phyloP scores from a whole-genome alignment of 2,888 invertebrate genomes.

The Heliconius aoede region DNA sequence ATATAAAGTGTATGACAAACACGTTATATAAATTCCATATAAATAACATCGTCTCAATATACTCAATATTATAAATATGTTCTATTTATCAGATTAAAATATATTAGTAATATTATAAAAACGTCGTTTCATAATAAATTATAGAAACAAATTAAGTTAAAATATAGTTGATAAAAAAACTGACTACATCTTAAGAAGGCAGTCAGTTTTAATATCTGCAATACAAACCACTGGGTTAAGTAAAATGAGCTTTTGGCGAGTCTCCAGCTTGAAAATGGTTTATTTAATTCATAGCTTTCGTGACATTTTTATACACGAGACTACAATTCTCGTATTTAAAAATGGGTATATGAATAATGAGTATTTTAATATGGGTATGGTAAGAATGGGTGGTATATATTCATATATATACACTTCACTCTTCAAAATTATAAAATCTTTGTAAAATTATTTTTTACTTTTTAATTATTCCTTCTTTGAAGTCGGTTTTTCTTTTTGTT shows the following conservation, averaged over 20 bases:
- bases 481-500: no score
- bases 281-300: conserved; percentile 16
- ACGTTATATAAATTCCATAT: not conserved
- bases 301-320: not conserved
- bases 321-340: no score
- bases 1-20: no score
- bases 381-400: no score
- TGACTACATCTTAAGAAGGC: conserved; percentile 7
- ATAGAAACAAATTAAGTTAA: not conserved
- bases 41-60: conserved; percentile 1
- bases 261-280: conserved; percentile 24
- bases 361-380: no score
- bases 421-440: no score
- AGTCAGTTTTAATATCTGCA: conserved; percentile 22
- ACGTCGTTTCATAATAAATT: not conserved
- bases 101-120: no score
- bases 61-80: conserved; percentile 14
- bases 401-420: no score
- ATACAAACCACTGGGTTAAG: conserved; percentile 25
- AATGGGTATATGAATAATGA: no score
- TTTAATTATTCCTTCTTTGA: no score
- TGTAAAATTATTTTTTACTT: no score
- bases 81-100: not conserved
- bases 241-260: conserved; percentile 25
- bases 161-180: not conserved